Evolutionary conservation across 2,797 vertebrate genomes (phyloP).

Genomic region (Neoniphon sammara): DNA sequence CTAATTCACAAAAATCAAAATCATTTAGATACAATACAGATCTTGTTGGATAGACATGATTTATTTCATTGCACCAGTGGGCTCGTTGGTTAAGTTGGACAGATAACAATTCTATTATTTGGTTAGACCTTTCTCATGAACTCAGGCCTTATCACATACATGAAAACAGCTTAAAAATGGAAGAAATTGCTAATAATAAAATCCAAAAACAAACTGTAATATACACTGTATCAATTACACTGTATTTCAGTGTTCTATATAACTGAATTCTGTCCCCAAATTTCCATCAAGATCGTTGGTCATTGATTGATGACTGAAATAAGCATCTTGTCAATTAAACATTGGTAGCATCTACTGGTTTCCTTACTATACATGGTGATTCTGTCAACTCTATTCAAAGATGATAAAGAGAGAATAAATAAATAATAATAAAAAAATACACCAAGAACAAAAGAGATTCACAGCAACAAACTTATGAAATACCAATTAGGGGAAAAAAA

Average conservation of each 20-base stretch:
- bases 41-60: not conserved
- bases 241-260: not conserved
- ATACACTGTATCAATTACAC: not conserved
- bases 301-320: constrained; percentile 1
- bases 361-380: constrained; percentile 22
- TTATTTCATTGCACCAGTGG: constrained; percentile 43
- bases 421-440: not conserved
- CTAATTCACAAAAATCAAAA: not conserved
- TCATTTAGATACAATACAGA: constrained; percentile 7
- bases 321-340: not conserved
- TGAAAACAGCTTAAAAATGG: constrained; percentile 6
- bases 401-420: no score
- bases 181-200: not conserved
- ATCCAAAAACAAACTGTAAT: not conserved
- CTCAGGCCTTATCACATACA: constrained; percentile 9
- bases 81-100: constrained; percentile 22
- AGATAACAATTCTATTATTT: constrained; percentile 7
- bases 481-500: not conserved
- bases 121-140: constrained; percentile 13
- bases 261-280: not conserved
- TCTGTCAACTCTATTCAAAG: not conserved
- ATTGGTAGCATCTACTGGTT: constrained; percentile 11
- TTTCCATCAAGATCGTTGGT: not conserved
- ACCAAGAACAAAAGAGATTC: not conserved
- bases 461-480: not conserved